Percentiles rank a stretch among this genome's conserved stretches.
phyloP scores from a whole-genome alignment of 2,113 vertebrate species.

The Archocentrus centrarchus region DNA sequence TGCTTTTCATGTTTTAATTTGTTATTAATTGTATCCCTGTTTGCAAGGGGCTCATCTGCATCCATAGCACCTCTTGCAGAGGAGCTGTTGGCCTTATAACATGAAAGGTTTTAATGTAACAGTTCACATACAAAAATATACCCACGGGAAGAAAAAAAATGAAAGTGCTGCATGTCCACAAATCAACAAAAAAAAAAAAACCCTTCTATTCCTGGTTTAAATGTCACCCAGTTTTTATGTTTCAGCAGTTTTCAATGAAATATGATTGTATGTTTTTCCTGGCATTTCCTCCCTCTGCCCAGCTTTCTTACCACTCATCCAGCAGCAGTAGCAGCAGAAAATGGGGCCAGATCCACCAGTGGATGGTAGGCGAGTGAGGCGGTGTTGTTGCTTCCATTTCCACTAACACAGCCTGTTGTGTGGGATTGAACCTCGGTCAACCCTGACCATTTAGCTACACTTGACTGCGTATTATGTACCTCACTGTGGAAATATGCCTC shows the following conservation, averaged over 20 bases:
- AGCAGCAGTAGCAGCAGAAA: constrained; percentile 85
- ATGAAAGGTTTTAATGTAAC: constrained; percentile 2
- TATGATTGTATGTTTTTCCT: constrained; percentile 71
- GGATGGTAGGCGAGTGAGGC: constrained; percentile 91
- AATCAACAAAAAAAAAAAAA: constrained; percentile 36
- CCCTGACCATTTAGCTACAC: constrained; percentile 52
- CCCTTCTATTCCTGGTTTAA: constrained; percentile 50
- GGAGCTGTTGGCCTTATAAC: background rate
- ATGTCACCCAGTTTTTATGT: constrained; percentile 43
- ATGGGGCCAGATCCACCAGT: constrained; percentile 98
- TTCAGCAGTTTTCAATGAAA: constrained; percentile 58
- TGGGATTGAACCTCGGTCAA: constrained; percentile 50
- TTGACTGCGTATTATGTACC: constrained; percentile 53
- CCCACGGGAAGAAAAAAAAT: constrained; percentile 26
- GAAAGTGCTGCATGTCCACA: constrained; percentile 66
- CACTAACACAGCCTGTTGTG: constrained; percentile 69
- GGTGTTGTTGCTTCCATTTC: constrained; percentile 48
- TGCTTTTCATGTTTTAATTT: background rate
- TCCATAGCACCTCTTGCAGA: background rate
- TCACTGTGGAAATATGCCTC: constrained; percentile 63
- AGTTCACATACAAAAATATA: constrained; percentile 15
- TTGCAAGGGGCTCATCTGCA: background rate
- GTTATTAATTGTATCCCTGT: background rate
- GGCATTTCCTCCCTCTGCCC: constrained; percentile 70
- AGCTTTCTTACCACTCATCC: constrained; percentile 88